phyloP scores from a whole-genome alignment of 2,113 vertebrate genomes.

The Campylorhamphus procurvoides region DNA sequence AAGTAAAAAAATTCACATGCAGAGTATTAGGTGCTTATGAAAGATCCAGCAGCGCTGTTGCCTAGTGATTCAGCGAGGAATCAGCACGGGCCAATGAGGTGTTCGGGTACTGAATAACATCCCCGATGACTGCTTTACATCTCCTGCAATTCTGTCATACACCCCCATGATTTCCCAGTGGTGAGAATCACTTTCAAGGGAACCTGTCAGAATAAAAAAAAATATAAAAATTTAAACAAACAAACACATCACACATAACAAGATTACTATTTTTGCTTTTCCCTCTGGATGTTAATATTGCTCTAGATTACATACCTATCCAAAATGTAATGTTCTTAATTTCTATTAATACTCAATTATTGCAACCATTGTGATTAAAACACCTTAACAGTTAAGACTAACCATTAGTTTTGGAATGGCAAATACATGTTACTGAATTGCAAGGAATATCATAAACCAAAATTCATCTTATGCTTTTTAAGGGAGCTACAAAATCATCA shows the following conservation, averaged over 20 bases:
- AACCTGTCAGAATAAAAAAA: conserved; percentile 75
- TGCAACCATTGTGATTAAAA: not conserved
- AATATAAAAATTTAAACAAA: conserved; percentile 13
- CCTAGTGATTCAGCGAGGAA: conserved; percentile 78
- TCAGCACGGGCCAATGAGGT: conserved; percentile 36
- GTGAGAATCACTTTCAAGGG: conserved; percentile 89
- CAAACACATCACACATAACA: not conserved
- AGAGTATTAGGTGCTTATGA: conserved; percentile 70
- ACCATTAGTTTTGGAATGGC: not conserved
- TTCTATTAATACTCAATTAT: not conserved
- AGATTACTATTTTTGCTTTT: conserved; percentile 22
- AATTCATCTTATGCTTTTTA: not conserved
- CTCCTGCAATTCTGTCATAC: conserved; percentile 81
- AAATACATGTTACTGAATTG: not conserved
- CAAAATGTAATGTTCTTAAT: not conserved
- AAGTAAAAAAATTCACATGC: conserved; percentile 72
- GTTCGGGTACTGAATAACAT: conserved; percentile 51
- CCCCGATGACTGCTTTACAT: conserved; percentile 45
- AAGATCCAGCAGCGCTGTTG: conserved; percentile 80
- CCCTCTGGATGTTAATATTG: not conserved
- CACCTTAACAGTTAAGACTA: not conserved
- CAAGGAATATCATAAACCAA: not conserved
- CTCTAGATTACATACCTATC: not conserved
- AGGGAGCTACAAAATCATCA: not conserved
- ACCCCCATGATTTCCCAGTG: conserved; percentile 88